These are phyloP conservation scores for Cyphomyrus discorhynchus DNA, from an alignment of 2,113 vertebrate genomes.

Conservation along the genomic window DNA sequence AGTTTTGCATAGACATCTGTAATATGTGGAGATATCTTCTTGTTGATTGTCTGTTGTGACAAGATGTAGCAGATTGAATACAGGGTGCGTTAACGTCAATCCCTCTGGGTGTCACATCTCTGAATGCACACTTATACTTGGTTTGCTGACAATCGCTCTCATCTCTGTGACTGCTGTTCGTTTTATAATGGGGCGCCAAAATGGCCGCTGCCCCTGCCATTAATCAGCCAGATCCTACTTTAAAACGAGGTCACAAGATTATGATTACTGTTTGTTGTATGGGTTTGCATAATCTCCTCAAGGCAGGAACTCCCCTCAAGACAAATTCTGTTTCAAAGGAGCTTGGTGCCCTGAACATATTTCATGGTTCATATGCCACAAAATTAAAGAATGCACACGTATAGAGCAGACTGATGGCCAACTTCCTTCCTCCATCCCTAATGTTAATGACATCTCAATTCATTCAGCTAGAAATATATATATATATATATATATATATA, in stretches of 20 bases:
- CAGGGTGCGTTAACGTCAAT: neutral
- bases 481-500: neutral
- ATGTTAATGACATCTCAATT: neutral
- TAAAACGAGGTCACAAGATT: neutral
- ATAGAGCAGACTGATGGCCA: neutral
- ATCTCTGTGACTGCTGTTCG: neutral
- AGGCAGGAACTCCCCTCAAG: neutral
- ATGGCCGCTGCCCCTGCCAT: neutral
- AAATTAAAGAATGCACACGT: neutral
- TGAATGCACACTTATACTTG: neutral
- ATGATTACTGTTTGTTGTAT: neutral
- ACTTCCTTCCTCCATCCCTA: neutral
- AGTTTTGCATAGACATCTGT: neutral
- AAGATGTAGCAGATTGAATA: neutral
- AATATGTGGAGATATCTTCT: neutral
- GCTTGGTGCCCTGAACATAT: neutral
- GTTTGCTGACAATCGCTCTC: neutral
- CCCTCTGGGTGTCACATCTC: neutral
- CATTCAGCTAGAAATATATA: neutral
- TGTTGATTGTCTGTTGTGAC: neutral
- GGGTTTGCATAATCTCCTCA: neutral
- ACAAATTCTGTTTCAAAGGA: neutral
- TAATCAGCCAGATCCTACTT: neutral
- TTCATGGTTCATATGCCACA: neutral
- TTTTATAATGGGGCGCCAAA: neutral